Base-by-base conservation (phyloP, 2,888 invertebrate genomes). In the Schizotus pectinicornis region DNA sequence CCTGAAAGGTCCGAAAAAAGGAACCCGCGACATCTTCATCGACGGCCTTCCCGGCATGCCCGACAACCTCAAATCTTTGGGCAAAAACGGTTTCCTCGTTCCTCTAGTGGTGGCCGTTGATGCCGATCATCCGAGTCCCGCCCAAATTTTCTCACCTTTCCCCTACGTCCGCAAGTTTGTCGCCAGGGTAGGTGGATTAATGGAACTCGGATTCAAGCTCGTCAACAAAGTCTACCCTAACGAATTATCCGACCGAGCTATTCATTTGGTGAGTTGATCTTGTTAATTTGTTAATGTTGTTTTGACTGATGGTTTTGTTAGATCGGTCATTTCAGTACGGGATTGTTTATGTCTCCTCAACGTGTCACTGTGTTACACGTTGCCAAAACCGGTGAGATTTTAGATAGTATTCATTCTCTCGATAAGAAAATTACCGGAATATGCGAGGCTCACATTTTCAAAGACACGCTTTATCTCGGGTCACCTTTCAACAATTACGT, bases 11-110 rank as follows among this genome's bases (percentile, higher is more conserved):
- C 81, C 88, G 0, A 92, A 92, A 68, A 86, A 87, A 67, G 95
- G 95, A n/a, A 82, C 85, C 62, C 79, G 83, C 2, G 95, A 95
- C 75, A 81, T 91, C 1, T 94, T 97, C 72, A 81, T 89, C 3
- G 90, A 94, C 68, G 91, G 92, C 35, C 80, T 94, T 59, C 93
- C 94, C 73, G 94, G 86, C 48, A 59, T 84, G 7, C 89, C 90
- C 0, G 92, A 92, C 79, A 92, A 91, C 67, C 39, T 85, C 9
- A 74, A 75, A 38, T 59, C 69, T 0, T 78, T 79, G 62, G 78
- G 89, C 61, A 83, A 84, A 11, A 89, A 88, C 3, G 91, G 91
- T 12, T 80, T 90, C 64, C 82, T 90, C 65, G 85, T 89, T 1
- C 82, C 85, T 1, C 74, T 92, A 7, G 80, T 88, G 58, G 57